Base-by-base conservation (phyloP, 2,888 invertebrate genomes). In the Aporophyla lueneburgensis region DNA sequence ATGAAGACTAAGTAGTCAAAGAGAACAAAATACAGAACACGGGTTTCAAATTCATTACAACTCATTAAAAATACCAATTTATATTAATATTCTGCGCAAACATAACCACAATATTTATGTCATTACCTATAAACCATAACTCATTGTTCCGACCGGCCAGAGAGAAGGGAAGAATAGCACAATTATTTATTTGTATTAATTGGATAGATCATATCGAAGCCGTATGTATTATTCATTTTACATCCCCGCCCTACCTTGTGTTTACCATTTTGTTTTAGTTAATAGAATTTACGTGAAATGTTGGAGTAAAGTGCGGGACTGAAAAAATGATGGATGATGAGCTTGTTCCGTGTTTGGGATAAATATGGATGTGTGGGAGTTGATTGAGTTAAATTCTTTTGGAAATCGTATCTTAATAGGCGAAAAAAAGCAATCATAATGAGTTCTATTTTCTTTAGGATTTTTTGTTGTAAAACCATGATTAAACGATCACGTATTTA, bases 101-200 rank as follows among this genome's bases (percentile, higher is more conserved):
- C 54, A 71, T 46, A 72, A 79, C 59, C 27, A 67, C 54, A 51
- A 67, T 67, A 73, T 68, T 78, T 54, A 81, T 77, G 27, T 54
- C 49, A 33, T 70, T 77, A 59, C 68, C n/a, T 66, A 33, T 27
- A 61, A 58, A 78, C 49, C 40, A 84, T 80, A 61, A 67, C 24
- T 73, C 76, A 80, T 72, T 59, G 53, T 73, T 56, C 21, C 76
- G 10, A 79, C 72, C 74, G 74, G 81, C 51, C 67, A 74, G 80
- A 85, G 86, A 86, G 87, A 84, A 89, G 88, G 76, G 71, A 75
- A 56, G 90, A 91, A 92, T 87, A 86, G 81, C 91, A 88, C 91
- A 90, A 93, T 94, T 94, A 92, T 92, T 91, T 90, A 87, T 86
- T 82, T 87, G 79, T 87, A 74, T 82, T 85, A 87, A 87, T 87